Conservation (phyloP, 2,113 vertebrate genomes). For the Bolborhynchus lineola region DNA sequence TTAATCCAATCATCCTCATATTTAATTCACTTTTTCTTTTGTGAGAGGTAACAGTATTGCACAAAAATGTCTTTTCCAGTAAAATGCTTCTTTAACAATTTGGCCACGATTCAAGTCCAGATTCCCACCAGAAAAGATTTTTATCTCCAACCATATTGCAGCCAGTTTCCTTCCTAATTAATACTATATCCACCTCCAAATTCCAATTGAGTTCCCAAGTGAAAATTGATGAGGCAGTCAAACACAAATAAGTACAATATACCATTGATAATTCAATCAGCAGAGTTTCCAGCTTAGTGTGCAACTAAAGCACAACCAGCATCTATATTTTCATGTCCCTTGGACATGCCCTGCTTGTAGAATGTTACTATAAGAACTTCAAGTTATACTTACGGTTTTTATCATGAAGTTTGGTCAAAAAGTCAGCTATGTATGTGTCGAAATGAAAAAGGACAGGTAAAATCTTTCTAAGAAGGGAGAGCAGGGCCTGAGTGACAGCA, state of each 20-base stretch:
- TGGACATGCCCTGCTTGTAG: not conserved
- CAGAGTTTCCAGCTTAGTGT: not conserved
- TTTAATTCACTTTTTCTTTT: conserved; percentile 57
- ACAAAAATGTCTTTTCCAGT: conserved; percentile 62
- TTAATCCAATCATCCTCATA: conserved; percentile 35
- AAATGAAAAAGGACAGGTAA: not conserved
- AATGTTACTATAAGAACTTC: not conserved
- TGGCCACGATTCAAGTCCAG: conserved; percentile 57
- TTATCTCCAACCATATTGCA: conserved; percentile 64
- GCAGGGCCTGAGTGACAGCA: not conserved
- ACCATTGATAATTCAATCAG: conserved; percentile 25
- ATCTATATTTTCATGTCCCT: not conserved
- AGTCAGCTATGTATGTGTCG: not conserved
- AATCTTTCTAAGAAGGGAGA: not conserved
- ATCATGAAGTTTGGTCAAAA: not conserved
- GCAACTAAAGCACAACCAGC: not conserved
- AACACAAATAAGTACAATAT: conserved; percentile 37
- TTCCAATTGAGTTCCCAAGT: conserved; percentile 62
- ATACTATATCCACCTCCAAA: conserved; percentile 65
- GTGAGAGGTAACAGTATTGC: conserved; percentile 24
- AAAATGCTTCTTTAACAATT: conserved; percentile 67
- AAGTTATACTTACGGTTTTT: not conserved
- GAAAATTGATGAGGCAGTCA: conserved; percentile 71
- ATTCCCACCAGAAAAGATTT: conserved; percentile 66
- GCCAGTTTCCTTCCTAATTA: conserved; percentile 72